Base-by-base conservation (phyloP, 2,797 vertebrate species). In the Lutjanus campechanus region DNA sequence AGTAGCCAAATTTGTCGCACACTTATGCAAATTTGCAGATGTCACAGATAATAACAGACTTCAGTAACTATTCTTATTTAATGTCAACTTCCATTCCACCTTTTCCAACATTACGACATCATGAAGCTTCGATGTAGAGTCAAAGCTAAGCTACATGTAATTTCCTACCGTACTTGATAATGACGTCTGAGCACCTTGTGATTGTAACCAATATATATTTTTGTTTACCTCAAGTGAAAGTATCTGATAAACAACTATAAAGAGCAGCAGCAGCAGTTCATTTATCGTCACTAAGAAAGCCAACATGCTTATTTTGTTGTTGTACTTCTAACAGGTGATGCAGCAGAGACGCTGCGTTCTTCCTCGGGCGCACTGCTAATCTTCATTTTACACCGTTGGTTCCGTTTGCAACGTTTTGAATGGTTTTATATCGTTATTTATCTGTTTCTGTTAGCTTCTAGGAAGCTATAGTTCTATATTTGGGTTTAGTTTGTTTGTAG, bases 401-500 rank as follows among this genome's bases (percentile, higher is more conserved):
- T 75, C n/a, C 54, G 61, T 85, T 82, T 65, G 49, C 73, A 44
- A 22, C 72, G 53, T 76, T 80, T 73, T 49, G n/a, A 72, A 65
- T 69, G 62, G 85, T 88, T 88, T 85, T 87, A 70, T 88, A 79
- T 84, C 36, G 59, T 85, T 73, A 79, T 86, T 84, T 82, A 78
- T 84, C 46, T 53, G 12, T 79, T 86, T 90, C 40, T 69, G 76
- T 92, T 90, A 69, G 90, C 90, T 93, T 90, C 92, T 80, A 88
- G 91, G 92, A 93, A 92, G 90, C 91, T 86, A 3, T 61, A 54
- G 69, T 44, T 77, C 54, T 68, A 46, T 22, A 54, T 82, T 72
- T 75, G 5, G 6, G n/a, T 71, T 36, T 36, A 36, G 29, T 36
- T 85, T 56, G 73, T 85, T 76, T 81, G 43, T 82, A 84, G 71